Evolutionary conservation across 1,140 invertebrate genomes (phyloP), one percentile per base, ranked within the genome.

Genomic region (Magallana gigas): DNA sequence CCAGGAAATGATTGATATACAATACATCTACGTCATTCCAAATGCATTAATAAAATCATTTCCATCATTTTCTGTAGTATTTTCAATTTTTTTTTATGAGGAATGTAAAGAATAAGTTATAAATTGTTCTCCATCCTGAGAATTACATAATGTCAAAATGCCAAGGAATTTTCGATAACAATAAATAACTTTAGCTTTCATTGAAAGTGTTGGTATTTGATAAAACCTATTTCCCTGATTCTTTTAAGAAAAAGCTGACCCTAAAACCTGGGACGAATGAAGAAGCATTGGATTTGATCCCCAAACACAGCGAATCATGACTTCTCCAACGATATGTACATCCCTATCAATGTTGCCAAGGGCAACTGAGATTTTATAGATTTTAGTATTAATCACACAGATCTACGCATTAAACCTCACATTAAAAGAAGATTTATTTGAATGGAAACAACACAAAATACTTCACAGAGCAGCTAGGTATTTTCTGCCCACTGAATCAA

Each of bases 371-470:
- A 76, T 76, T 76, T 76, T 76, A 76, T 76, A 76, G 68, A 76
- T 76, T 76, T 76, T 76, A 29, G 68, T 76, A 76, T 76, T 76
- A 76, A 76, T 76, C 68, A 76, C 68, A 76, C 68, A 76, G 68
- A 76, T 76, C 68, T 76, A 76, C 68, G 68, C 68, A 76, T 76
- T 76, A 76, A 76, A 76, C 23, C 68, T 76, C 68, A 76, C 68
- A 76, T 76, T 76, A 76, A 76, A 76, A 76, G 68, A 76, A 76
- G 68, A 76, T 76, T 76, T 76, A 76, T 76, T 76, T 76, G 68
- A 76, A 76, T 76, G 68, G 68, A 76, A 76, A 76, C 68, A 76
- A 76, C 68, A 76, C 68, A 76, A 76, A 76, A 76, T 76, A 76
- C 68, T 23, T 76, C 23, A 76, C 68, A 76, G 68, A 76, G 68